These are phyloP conservation scores for Mesitornis unicolor DNA, from an alignment of 2,113 vertebrate genomes.

Conservation along the genomic window DNA sequence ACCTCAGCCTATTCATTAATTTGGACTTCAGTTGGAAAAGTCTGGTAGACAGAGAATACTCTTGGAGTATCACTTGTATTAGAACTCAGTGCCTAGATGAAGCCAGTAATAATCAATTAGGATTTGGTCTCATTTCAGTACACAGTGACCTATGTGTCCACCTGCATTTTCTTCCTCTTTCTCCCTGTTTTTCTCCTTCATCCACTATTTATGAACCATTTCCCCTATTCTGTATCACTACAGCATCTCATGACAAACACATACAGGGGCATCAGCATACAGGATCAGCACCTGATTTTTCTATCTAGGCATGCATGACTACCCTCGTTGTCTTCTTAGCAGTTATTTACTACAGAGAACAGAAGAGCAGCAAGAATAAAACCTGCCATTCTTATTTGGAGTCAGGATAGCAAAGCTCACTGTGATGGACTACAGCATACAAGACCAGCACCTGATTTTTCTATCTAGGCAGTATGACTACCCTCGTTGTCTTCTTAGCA, in stretches of 20 bases:
- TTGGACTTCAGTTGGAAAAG: background rate
- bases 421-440: too few species aligned
- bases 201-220: background rate
- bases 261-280: background rate
- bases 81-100: background rate
- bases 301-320: background rate
- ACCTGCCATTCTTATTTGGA: background rate
- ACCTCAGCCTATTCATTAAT: background rate
- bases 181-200: background rate
- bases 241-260: background rate
- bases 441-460: background rate
- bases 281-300: background rate
- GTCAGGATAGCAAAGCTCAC: background rate
- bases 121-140: background rate
- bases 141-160: background rate
- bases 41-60: background rate
- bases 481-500: background rate
- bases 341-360: constrained; percentile 37
- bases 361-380: constrained; percentile 37
- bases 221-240: background rate
- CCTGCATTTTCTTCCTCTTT: background rate
- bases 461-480: background rate
- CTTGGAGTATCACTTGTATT: background rate
- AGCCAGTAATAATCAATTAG: background rate
- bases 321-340: background rate